Conservation (phyloP, 2,888 invertebrate genomes). For the Archips xylosteana region DNA sequence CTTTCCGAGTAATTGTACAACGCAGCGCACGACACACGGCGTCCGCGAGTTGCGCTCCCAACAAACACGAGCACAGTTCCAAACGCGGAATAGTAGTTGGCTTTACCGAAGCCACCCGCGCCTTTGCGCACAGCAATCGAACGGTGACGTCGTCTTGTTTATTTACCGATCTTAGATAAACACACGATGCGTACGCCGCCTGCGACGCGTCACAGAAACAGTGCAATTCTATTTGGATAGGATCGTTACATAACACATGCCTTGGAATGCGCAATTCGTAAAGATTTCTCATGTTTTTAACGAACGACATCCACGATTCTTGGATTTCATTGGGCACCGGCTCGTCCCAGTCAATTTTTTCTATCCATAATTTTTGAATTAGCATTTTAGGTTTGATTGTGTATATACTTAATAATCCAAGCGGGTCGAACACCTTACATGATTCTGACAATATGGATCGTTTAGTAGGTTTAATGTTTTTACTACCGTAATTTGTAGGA, state of each 20-base stretch:
- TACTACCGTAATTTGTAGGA: not conserved
- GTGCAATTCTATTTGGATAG: not conserved
- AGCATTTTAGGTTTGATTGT: slow-evolving; percentile 10
- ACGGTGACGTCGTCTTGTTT: slow-evolving; percentile 1
- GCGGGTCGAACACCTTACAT: not conserved
- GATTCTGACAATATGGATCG: not conserved
- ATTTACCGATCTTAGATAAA: slow-evolving; percentile 5
- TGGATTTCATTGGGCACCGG: not conserved
- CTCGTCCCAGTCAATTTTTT: slow-evolving; percentile 2
- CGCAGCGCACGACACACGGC: no score
- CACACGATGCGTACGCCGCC: not conserved
- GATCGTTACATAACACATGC: not conserved
- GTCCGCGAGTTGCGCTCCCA: not conserved
- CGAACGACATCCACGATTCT: not conserved
- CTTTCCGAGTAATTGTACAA: no score
- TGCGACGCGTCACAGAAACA: not conserved
- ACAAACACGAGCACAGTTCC: not conserved
- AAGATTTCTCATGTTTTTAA: not conserved
- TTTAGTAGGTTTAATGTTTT: not conserved
- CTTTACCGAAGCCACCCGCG: not conserved
- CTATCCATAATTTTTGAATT: slow-evolving; percentile 3
- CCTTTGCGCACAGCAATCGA: not conserved
- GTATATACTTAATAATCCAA: not conserved
- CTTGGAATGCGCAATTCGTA: not conserved
- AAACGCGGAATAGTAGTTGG: slow-evolving; percentile 1